Evolutionary conservation across 2,888 invertebrate genomes (phyloP), one percentile per base, ranked within the genome.

Genomic region (Allophyes oxyacanthae): DNA sequence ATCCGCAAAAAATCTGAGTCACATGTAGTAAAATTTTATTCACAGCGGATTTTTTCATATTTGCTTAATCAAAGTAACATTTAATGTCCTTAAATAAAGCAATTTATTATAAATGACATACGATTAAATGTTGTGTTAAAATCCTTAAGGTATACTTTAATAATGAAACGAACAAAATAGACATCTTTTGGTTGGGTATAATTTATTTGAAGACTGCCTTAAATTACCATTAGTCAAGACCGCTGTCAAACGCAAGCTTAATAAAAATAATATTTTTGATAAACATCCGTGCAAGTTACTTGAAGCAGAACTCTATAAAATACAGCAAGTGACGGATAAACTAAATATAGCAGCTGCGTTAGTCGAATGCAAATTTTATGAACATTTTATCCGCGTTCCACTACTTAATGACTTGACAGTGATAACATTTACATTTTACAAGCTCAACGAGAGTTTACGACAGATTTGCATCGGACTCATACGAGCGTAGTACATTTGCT

Each of bases 371-470:
- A 57, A 81, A 80, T 78, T 76, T 78, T 75, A 80, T 71, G 71
- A 60, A 40, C 59, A 57, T 64, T 71, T 80, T 69, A 69, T 73
- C 59, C 52, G 49, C 46, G 42, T 61, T 61, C 48, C 63, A 64
- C 60, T 68, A 66, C 62, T 70, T 78, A 79, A 84, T 76, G 75
- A 55, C 70, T 70, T 55, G 65, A 54, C 52, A 52, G 66, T 70
- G 62, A 77, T 83, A 67, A 78, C 63, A 86, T 86, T 86, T 79
- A 75, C 85, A 86, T 86, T 81, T 82, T 79, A 81, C 75, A 74
- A 52, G 40, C 44, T 55, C 45, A 44, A 55, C 49, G 45, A 36
- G 46, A 49, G 53, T 64, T 64, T 59, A 60, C 48, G 57, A 64
- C 48, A 25, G 13, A 67, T 76, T 76, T 77, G 70, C 72, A 77